phyloP scores from a whole-genome alignment of 2,113 vertebrate genomes.

The Entomyzon cyanotis region DNA sequence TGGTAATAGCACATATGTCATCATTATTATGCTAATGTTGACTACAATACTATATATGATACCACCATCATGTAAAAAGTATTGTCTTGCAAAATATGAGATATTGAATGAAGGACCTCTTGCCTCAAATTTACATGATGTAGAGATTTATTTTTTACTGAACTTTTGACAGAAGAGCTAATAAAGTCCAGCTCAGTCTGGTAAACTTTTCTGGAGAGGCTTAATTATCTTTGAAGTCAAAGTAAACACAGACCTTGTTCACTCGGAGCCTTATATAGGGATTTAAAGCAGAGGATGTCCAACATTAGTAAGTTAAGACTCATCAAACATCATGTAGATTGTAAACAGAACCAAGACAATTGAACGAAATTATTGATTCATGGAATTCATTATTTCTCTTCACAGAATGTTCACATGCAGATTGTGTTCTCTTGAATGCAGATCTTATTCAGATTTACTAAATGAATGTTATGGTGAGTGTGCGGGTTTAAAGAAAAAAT shows the following conservation, averaged over 20 bases:
- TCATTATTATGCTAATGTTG: neutral
- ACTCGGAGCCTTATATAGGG: neutral
- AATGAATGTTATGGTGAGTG: constrained; percentile 32
- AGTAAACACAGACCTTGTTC: neutral
- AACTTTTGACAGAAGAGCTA: neutral
- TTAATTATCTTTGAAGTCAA: neutral
- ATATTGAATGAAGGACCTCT: neutral
- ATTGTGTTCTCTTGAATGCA: constrained; percentile 26
- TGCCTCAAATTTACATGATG: neutral
- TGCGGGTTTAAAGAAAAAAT: constrained; percentile 28
- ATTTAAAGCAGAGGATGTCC: neutral
- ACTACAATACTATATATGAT: neutral
- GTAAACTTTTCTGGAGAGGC: neutral
- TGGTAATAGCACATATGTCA: neutral
- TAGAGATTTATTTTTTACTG: neutral
- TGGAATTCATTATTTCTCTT: constrained; percentile 17
- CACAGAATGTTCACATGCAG: constrained; percentile 15
- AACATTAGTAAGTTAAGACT: neutral
- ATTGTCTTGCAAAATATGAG: neutral
- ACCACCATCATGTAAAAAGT: neutral
- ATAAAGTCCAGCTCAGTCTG: neutral
- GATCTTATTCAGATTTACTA: constrained; percentile 53
- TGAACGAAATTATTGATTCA: constrained; percentile 48
- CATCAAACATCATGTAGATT: neutral
- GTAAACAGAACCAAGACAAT: constrained; percentile 37